Conservation (phyloP, 2,888 invertebrate genomes). For the Meliscaeva auricollis region DNA sequence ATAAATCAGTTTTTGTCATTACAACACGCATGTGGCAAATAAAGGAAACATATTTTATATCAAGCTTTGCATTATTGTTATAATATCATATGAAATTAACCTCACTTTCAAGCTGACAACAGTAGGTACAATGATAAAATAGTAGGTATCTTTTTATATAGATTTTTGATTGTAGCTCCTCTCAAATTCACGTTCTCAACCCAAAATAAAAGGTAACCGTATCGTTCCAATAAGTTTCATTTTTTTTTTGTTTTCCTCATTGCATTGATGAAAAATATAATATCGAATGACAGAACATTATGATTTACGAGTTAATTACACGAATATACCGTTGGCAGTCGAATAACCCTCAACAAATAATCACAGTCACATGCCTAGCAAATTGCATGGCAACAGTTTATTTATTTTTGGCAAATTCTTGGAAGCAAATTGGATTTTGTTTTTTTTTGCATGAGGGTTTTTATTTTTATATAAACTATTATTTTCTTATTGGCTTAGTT, state of each 20-base stretch:
- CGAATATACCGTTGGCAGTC: slow-evolving; percentile 29
- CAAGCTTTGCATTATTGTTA: too few species aligned
- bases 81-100: too few species aligned
- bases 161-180: too few species aligned
- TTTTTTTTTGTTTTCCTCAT: slow-evolving; percentile 4
- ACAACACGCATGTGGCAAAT: too few species aligned
- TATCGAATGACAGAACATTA: slow-evolving; percentile 48
- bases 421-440: not conserved
- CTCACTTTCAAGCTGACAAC: not conserved
- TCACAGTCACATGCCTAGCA: slow-evolving; percentile 12
- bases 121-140: not conserved
- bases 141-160: slow-evolving; percentile 1
- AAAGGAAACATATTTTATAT: too few species aligned
- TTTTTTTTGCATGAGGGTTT: not conserved
- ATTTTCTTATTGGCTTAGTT: too few species aligned
- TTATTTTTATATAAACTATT: too few species aligned
- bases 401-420: not conserved
- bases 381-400: slow-evolving; percentile 1
- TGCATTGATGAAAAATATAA: slow-evolving; percentile 28
- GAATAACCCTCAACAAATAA: slow-evolving; percentile 41
- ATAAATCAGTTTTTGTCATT: too few species aligned
- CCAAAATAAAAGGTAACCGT: not conserved
- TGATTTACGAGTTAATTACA: slow-evolving; percentile 66
- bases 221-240: slow-evolving; percentile 12
- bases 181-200: slow-evolving; percentile 22